Conservation (phyloP, 2,113 vertebrate species). For the Corvus hawaiiensis region DNA sequence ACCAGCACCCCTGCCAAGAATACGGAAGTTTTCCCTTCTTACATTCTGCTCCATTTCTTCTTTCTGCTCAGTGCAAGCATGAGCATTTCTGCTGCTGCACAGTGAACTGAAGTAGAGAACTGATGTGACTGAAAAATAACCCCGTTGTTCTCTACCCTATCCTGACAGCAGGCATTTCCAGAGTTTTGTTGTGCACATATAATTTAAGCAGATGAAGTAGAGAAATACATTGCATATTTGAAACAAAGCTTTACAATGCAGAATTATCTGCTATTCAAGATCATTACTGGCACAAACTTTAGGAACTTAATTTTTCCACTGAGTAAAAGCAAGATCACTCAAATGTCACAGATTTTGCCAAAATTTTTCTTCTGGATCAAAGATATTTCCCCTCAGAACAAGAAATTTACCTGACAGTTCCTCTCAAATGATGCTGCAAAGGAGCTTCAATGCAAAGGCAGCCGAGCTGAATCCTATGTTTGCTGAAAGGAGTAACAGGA, state of each 20-base stretch:
- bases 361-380: not conserved
- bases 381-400: not conserved
- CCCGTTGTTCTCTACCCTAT: accelerated
- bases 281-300: not conserved
- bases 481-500: not conserved
- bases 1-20: not conserved
- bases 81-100: not conserved
- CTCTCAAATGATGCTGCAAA: not conserved
- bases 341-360: not conserved
- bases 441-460: not conserved
- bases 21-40: not conserved
- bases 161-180: not conserved
- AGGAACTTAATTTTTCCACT: not conserved
- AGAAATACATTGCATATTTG: not conserved
- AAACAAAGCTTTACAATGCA: not conserved
- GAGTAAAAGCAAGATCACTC: not conserved
- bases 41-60: not conserved
- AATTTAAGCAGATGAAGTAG: not conserved
- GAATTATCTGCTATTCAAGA: not conserved
- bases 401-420: not conserved
- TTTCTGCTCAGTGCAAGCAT: not conserved
- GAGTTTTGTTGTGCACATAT: not conserved
- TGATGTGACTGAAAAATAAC: not conserved
- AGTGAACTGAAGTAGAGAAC: not conserved
- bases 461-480: not conserved